phyloP scores from a whole-genome alignment of 1,140 invertebrate species.

The Trichonephila clavipes region DNA sequence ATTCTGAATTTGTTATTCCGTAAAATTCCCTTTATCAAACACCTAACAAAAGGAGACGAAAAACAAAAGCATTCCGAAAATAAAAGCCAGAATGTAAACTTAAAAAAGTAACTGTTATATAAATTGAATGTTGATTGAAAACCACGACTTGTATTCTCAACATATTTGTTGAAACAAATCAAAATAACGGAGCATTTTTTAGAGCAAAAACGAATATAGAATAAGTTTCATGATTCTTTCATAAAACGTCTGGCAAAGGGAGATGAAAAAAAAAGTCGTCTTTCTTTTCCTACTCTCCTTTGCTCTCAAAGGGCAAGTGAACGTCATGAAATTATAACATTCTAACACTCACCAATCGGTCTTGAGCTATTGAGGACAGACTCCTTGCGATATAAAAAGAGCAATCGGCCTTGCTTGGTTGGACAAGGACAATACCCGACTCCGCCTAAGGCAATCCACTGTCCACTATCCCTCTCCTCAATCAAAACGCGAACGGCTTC shows the following conservation, averaged over 20 bases:
- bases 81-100: too few species aligned
- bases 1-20: too few species aligned
- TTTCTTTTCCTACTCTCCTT: background rate
- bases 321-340: constrained; percentile 66
- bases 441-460: constrained; percentile 33
- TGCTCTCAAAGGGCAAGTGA: constrained; percentile 33
- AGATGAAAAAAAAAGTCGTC: background rate
- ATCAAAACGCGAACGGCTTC: constrained; percentile 60
- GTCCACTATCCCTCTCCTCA: constrained; percentile 62
- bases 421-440: constrained; percentile 73
- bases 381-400: constrained; percentile 37
- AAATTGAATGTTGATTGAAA: too few species aligned
- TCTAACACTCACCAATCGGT: constrained; percentile 56
- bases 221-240: background rate
- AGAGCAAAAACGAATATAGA: too few species aligned
- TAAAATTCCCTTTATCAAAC: too few species aligned
- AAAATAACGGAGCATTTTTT: too few species aligned
- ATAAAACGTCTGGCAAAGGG: background rate
- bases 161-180: too few species aligned
- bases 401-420: constrained; percentile 73
- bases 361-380: constrained; percentile 56
- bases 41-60: too few species aligned
- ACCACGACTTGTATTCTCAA: too few species aligned
- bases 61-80: too few species aligned
- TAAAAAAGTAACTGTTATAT: too few species aligned